A percentile compares a stretch with the other conserved stretches of the same genome.
phyloP scores from a whole-genome alignment of 2,113 vertebrate species.

The Triplophysa rosa region DNA sequence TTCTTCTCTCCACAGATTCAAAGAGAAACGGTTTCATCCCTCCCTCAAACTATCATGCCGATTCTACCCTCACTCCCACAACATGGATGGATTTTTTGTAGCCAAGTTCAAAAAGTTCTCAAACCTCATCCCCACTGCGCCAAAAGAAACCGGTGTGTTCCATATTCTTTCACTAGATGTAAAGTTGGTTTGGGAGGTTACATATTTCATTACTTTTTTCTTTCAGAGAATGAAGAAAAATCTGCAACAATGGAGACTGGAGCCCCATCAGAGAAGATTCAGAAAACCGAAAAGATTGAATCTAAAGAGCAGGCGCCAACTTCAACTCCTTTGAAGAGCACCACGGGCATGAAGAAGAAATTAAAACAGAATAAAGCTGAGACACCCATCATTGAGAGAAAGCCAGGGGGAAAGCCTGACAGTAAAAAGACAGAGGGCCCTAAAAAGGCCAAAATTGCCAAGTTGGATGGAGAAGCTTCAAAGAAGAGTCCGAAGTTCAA shows the following conservation, averaged over 20 bases:
- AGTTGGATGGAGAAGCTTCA: conserved; percentile 60
- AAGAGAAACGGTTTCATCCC: conserved; percentile 88
- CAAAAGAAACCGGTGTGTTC: conserved; percentile 64
- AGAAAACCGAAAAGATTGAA: neutral
- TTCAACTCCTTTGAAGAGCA: neutral
- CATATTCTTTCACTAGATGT: neutral
- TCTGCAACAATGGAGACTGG: conserved; percentile 47
- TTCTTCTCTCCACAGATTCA: conserved; percentile 75
- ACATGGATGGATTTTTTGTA: conserved; percentile 98
- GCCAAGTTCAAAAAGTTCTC: conserved; percentile 96
- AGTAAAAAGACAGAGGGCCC: conserved; percentile 51
- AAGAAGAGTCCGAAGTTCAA: conserved; percentile 48
- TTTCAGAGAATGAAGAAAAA: conserved; percentile 29
- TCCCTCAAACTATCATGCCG: conserved; percentile 82
- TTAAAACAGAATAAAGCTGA: conserved; percentile 16
- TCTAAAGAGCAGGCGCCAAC: neutral
- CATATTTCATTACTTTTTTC: neutral
- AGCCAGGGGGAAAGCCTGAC: neutral
- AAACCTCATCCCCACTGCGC: conserved; percentile 79
- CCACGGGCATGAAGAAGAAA: conserved; percentile 22
- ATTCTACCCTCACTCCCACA: conserved; percentile 96
- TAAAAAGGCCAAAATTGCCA: conserved; percentile 69
- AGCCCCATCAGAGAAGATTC: conserved; percentile 25
- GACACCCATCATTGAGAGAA: neutral
- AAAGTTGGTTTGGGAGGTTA: neutral